phyloP scores from a whole-genome alignment of 2,797 vertebrate species.

The Astyanax mexicanus region DNA sequence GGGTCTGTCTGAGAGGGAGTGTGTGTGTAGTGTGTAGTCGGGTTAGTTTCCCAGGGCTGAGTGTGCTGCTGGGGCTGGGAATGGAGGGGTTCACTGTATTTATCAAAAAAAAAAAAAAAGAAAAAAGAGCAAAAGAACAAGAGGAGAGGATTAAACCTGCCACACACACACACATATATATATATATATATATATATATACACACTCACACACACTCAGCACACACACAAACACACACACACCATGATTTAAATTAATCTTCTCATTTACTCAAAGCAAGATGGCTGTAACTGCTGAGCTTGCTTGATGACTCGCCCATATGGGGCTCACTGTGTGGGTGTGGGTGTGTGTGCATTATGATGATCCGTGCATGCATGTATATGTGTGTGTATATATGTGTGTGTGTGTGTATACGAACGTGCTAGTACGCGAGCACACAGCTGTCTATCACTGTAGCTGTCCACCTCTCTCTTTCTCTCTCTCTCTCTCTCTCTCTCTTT shows the following conservation, averaged over 20 bases:
- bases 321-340: conserved; percentile 71
- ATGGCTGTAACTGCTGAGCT: conserved; percentile 92
- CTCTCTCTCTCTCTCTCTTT: conserved; percentile 55
- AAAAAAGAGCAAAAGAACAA: no score
- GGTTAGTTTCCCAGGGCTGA: conserved; percentile 52
- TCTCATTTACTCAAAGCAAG: conserved; percentile 86
- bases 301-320: conserved; percentile 92
- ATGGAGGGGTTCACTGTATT: conserved; percentile 61
- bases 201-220: conserved; percentile 34
- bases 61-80: no score
- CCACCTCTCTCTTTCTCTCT: conserved; percentile 52
- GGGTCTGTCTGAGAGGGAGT: conserved; percentile 65
- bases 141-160: conserved; percentile 63
- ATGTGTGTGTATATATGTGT: conserved; percentile 65
- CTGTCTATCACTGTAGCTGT: conserved; percentile 71
- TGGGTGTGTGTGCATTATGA: conserved; percentile 63
- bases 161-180: conserved; percentile 26
- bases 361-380: conserved; percentile 78
- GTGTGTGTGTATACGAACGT: conserved; percentile 64
- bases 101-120: no score
- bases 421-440: conserved; percentile 63
- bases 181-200: neutral
- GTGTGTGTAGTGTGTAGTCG: conserved; percentile 55
- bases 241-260: conserved; percentile 71
- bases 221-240: conserved; percentile 41